A percentile compares a stretch with the other conserved stretches of the same genome.
These are phyloP conservation scores for Myiotriccus ornatus DNA, from an alignment of 2,797 vertebrate species.

Conservation along the genomic window DNA sequence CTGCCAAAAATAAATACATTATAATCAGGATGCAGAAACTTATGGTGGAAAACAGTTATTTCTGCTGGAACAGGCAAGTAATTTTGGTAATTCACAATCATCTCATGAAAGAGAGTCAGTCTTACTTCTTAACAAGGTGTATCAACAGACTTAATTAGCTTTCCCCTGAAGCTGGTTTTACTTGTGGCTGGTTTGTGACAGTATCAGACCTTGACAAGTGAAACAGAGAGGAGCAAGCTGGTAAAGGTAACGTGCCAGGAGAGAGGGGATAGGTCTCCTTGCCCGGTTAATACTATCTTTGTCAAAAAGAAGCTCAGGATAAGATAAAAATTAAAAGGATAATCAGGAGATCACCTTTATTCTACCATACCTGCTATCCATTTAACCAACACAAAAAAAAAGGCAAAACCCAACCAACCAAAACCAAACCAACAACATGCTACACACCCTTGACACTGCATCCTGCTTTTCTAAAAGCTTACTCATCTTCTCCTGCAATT, in stretches of 20 bases:
- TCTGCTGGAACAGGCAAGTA: not conserved
- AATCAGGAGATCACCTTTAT: not conserved
- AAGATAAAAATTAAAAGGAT: not conserved
- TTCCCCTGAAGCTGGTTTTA: not conserved
- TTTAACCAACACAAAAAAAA: not conserved
- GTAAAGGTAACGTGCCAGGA: not conserved
- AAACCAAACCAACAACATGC: not conserved
- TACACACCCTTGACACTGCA: not conserved
- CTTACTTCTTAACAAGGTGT: not conserved
- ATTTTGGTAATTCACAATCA: not conserved
- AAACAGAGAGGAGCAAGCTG: not conserved
- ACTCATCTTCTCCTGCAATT: not conserved
- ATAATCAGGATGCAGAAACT: not conserved
- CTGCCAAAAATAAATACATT: constrained; percentile 47
- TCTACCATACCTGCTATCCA: not conserved
- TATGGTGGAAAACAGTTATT: not conserved
- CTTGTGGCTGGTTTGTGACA: not conserved
- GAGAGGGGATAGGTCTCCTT: not conserved
- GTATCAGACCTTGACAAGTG: not conserved
- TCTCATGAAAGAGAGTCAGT: not conserved
- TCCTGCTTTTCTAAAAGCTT: not conserved
- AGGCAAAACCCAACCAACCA: not conserved
- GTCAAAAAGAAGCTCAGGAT: not conserved
- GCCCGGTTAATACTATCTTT: not conserved
- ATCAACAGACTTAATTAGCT: not conserved